Evolutionary conservation across 2,888 invertebrate species (phyloP).

Genomic region (Exocentrus adspersus): DNA sequence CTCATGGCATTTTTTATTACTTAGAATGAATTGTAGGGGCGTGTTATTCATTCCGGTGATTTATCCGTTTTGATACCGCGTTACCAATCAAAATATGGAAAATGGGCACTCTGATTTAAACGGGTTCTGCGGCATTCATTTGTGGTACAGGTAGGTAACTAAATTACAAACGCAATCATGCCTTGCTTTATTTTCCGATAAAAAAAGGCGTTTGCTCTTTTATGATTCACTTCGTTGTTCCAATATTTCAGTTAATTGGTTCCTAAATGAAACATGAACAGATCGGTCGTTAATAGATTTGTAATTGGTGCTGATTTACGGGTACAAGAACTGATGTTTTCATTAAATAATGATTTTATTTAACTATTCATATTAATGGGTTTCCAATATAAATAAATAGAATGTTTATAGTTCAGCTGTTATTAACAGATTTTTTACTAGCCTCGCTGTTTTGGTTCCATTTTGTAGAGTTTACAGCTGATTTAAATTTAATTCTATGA

Average conservation of each 20-base stretch:
- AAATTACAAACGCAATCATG: slow-evolving; percentile 34
- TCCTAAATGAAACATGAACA: slow-evolving; percentile 5
- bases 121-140: slow-evolving; percentile 38
- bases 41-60: slow-evolving; percentile 49
- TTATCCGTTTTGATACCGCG: slow-evolving; percentile 50
- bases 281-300: not conserved
- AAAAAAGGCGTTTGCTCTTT: slow-evolving; percentile 8
- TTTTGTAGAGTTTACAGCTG: no score
- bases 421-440: no score
- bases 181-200: slow-evolving; percentile 26
- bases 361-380: no score
- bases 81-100: slow-evolving; percentile 52
- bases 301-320: no score
- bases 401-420: no score
- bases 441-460: no score
- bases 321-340: no score
- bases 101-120: slow-evolving; percentile 50
- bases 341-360: no score
- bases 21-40: slow-evolving; percentile 28
- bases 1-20: slow-evolving; percentile 15
- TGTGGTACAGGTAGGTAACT: slow-evolving; percentile 43
- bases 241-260: slow-evolving; percentile 10
- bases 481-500: not conserved
- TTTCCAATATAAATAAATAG: no score
- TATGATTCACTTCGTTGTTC: not conserved